Base-by-base conservation (phyloP, 2,113 vertebrate species). In the Theropithecus gelada region DNA sequence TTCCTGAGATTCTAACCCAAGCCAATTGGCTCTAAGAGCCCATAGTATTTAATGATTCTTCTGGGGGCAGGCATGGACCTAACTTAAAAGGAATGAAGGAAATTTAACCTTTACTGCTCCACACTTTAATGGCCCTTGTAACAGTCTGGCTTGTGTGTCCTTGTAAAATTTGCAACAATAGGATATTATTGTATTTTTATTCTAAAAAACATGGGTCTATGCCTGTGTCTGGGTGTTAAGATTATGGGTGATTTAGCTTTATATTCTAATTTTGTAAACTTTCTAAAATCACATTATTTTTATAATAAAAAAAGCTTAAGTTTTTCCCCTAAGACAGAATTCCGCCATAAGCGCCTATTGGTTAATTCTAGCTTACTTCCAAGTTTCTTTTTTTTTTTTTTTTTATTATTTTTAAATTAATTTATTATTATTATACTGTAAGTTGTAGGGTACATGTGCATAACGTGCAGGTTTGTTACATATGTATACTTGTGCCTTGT, bases 241-340 rank as follows among this genome's bases (percentile, higher is more conserved):
- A 12, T 85, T 40, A 20, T 90, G 70, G 32, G 8, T 35, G 10
- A 78, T 75, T 82, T 92, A 84, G 52, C 72, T 68, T 80, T 66
- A 72, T 85, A 25, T 76, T 43, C 20, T 86, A 30, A 27, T 78
- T 96, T 93, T 82, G 22, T 45, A 88, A 76, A 8, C 55, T 85
- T 96, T 85, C 11, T 80, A 68, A 84, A 96, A 70, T 70, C 55
- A 52, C 43, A 38, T n/a, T 88, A 38, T 30, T 89, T 73, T 92
- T 70, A 81, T 90, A 30, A 79, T 38, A 18, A 82, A 76, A 76
- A 72, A 92, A 35, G 23, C 9, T 38, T 43, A 32, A 3, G 11
- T 55, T 78, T 13, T 13, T 27, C 6, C 25, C 17, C 30, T 25
- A 20, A 40, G 16, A 68, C 30, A 13, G 14, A 80, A 86, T 61